Evolutionary conservation across 2,797 vertebrate genomes (phyloP), one percentile per base, ranked within the genome.

Genomic region (Pseudomugil gertrudae): DNA sequence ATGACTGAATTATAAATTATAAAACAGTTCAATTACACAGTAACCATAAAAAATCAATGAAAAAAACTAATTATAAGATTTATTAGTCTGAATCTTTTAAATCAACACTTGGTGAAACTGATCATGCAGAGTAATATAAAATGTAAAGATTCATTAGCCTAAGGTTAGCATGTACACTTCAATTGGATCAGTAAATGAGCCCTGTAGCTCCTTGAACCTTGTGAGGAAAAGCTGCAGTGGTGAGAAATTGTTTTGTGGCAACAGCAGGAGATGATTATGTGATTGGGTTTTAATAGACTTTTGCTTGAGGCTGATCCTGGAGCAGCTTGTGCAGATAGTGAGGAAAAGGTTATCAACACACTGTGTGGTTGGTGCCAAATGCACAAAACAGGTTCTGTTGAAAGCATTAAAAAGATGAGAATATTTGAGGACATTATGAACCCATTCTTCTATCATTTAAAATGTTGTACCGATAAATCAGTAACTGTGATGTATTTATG

Each of bases 251-350:
- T 57, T 68, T 23, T 70, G 29, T n/a, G 43, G 47, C 45, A 45
- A 3, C 23, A 36, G 52, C 32, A 65, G 40, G 21, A 26, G 50
- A 71, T 45, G 57, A 74, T 61, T 53, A 35, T 15, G 62, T 50
- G 33, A 5, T 17, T 4, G 57, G 36, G 54, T 47, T 54, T 61
- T 32, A 36, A 52, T 63, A 60, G 68, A 73, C 69, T 0, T 38
- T 69, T 30, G 66, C 64, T 56, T 60, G 62, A 52, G 63, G 63
- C 4, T 63, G 67, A 79, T 72, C 36, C 51, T n/a, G 23, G 43
- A 27, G 35, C 33, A 58, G n/a, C 26, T 58, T 19, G 26, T 66
- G 48, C 63, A 47, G 47, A 33, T 51, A 27, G 32, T 61, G 56
- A 40, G 69, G 50, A 65, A 38, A 9, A 69, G 53, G 43, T 57